phyloP scores from a whole-genome alignment of 2,888 invertebrate species.

The Ceraclea dissimilis region DNA sequence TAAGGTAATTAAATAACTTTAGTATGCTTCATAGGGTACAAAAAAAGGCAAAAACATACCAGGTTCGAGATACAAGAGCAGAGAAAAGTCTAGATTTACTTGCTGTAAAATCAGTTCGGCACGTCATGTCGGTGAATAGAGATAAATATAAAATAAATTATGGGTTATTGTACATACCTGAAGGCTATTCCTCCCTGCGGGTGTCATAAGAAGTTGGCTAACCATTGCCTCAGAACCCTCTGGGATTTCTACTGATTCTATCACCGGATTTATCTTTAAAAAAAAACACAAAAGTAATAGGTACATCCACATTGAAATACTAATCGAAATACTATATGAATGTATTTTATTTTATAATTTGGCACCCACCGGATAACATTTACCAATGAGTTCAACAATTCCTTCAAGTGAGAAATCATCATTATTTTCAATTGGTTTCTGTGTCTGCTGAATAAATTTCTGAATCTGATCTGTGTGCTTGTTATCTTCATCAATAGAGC shows the following conservation, averaged over 20 bases:
- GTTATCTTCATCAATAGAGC: conserved; percentile 71
- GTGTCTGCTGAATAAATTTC: conserved; percentile 50
- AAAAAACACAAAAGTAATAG: background rate
- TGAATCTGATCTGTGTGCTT: conserved; percentile 71
- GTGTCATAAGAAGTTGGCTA: conserved; percentile 55
- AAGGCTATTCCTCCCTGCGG: conserved; percentile 49
- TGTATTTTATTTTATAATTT: too few relatives aligned
- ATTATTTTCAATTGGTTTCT: conserved; percentile 36
- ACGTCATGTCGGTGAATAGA: too few relatives aligned
- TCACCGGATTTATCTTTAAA: conserved; percentile 22
- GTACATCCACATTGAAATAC: background rate
- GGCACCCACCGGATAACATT: conserved; percentile 18
- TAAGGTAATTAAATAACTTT: too few relatives aligned
- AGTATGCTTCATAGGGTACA: too few relatives aligned
- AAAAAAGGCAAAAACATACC: too few relatives aligned
- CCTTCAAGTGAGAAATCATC: conserved; percentile 40
- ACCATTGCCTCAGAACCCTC: conserved; percentile 47
- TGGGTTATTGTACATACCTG: too few relatives aligned
- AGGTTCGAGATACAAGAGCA: too few relatives aligned
- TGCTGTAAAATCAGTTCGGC: too few relatives aligned
- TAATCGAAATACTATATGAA: background rate
- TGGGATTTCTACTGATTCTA: conserved; percentile 23
- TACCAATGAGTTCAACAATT: conserved; percentile 38
- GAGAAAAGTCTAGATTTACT: too few relatives aligned
- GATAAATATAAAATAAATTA: too few relatives aligned